A percentile compares a stretch with the other conserved stretches of the same genome.
These are phyloP conservation scores for Lepidothrix coronata DNA, from an alignment of 2,113 vertebrate genomes.

Conservation along the genomic window DNA sequence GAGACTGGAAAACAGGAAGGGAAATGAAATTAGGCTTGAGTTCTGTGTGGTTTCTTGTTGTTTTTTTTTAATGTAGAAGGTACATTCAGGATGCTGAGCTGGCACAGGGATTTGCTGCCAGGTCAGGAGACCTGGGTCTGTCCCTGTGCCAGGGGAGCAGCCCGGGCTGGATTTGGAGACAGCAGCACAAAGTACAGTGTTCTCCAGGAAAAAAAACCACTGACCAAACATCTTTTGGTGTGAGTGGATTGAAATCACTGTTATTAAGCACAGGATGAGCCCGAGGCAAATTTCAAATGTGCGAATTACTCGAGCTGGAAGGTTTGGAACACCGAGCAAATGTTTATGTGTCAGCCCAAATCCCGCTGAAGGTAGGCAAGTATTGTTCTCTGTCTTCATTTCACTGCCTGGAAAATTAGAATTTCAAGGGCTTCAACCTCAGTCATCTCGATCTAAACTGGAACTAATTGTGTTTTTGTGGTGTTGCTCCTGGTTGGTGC, in stretches of 20 bases:
- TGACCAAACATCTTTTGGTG: not conserved
- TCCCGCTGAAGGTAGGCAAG: not conserved
- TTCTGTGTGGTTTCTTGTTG: not conserved
- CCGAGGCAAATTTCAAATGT: not conserved
- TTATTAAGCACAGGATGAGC: not conserved
- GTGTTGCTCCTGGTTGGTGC: not conserved
- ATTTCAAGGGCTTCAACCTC: slow-evolving; percentile 58
- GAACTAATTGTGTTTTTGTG: slow-evolving; percentile 59
- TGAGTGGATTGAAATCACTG: not conserved
- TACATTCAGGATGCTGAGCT: not conserved
- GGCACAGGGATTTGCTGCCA: slow-evolving; percentile 18
- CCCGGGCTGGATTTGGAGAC: slow-evolving; percentile 58
- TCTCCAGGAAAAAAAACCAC: not conserved
- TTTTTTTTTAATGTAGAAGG: not conserved
- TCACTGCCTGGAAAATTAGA: slow-evolving; percentile 40
- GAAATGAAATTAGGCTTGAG: not conserved
- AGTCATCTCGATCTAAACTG: slow-evolving; percentile 44
- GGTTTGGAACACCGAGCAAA: not conserved
- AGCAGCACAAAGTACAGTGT: not conserved
- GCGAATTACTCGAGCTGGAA: not conserved
- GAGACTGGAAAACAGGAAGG: slow-evolving; percentile 14
- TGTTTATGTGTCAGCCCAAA: not conserved
- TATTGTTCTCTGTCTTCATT: slow-evolving; percentile 34
- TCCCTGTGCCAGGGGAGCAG: slow-evolving; percentile 7
- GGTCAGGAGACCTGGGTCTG: slow-evolving; percentile 33